Conservation (phyloP, 2,888 invertebrate species). For the Tinea trinotella region DNA sequence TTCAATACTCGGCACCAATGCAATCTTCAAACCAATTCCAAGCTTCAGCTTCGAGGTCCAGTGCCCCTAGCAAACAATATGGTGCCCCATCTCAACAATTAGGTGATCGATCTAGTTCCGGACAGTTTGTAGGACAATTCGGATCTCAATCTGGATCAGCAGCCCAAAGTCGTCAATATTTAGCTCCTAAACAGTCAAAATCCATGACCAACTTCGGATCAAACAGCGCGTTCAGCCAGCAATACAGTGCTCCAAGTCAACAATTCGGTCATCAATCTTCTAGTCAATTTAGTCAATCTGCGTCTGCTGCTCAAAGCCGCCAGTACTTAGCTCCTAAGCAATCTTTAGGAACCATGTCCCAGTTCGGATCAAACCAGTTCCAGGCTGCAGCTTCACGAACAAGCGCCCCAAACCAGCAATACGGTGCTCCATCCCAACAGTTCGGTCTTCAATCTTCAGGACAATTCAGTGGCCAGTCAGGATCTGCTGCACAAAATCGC, state of each 20-base stretch:
- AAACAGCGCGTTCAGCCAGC: background rate
- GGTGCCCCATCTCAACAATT: background rate
- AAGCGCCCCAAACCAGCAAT: background rate
- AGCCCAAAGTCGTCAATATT: background rate
- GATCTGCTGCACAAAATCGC: background rate
- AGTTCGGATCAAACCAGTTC: background rate
- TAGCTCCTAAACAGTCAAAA: background rate
- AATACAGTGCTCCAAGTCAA: background rate
- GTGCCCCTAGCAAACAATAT: slow-evolving; percentile 2
- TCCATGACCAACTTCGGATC: background rate
- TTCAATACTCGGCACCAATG: background rate
- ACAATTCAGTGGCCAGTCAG: background rate
- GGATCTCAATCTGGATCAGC: background rate
- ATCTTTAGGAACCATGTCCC: background rate
- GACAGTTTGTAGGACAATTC: slow-evolving; percentile 1
- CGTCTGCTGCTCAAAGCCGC: background rate
- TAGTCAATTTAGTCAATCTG: background rate
- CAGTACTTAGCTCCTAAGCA: background rate
- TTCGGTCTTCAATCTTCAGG: background rate
- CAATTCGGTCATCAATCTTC: slow-evolving; percentile 1
- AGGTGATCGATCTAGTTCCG: background rate
- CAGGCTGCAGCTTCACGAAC: background rate
- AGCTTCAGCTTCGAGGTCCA: background rate
- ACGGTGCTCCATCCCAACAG: slow-evolving; percentile 9
- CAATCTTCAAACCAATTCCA: background rate